A percentile compares a stretch with the other conserved stretches of the same genome.
Evolutionary conservation across 2,888 invertebrate genomes (phyloP).

Genomic region (Drosophila stalkeri): DNA sequence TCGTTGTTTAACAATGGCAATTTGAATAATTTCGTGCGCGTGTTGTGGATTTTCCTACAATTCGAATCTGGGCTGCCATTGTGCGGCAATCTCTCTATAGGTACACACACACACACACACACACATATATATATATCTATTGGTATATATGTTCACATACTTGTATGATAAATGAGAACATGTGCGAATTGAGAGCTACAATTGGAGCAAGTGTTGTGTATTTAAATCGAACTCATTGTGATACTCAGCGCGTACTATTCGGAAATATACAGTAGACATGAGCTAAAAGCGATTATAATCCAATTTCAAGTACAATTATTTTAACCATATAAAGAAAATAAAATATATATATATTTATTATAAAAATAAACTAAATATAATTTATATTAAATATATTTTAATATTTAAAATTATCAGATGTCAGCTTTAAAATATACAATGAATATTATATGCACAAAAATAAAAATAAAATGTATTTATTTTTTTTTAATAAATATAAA

Average conservation of each 20-base stretch:
- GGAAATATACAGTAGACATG: conserved; percentile 15
- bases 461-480: no score
- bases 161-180: conserved; percentile 57
- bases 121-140: background rate
- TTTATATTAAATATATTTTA: no score
- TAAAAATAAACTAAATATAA: no score
- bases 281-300: no score
- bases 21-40: conserved; percentile 77
- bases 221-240: conserved; percentile 39
- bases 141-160: conserved; percentile 1
- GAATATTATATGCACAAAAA: no score
- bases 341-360: no score
- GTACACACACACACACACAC: background rate
- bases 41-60: conserved; percentile 54
- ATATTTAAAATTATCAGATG: no score
- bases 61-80: conserved; percentile 61
- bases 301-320: no score
- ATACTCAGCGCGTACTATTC: conserved; percentile 39
- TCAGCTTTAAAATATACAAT: no score
- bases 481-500: no score
- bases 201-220: conserved; percentile 15
- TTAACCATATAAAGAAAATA: no score
- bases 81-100: conserved; percentile 48
- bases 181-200: conserved; percentile 38
- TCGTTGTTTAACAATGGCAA: conserved; percentile 71